Evolutionary conservation across 1,140 invertebrate genomes (phyloP), one percentile per base, ranked within the genome.

Genomic region (Ganaspis sp.): DNA sequence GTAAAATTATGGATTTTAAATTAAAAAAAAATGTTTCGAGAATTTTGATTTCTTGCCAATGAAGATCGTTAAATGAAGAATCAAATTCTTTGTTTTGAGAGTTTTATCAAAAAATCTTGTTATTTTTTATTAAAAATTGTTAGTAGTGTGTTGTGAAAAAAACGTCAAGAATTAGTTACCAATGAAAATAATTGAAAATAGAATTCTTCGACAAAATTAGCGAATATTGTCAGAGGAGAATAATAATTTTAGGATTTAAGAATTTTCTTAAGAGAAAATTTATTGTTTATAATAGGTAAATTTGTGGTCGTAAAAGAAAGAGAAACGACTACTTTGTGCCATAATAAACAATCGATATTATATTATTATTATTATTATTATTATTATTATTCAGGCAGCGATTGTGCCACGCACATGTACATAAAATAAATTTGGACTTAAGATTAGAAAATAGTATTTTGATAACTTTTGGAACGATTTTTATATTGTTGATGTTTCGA

Each of bases 401-500:
- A 64, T 64, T 64, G 26, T 34, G 58, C 58, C 58, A 26, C 15
- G 58, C 58, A 64, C 26, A 64, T 64, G 58, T 64, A 64, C 58
- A 64, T 64, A 64, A 64, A 0, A 64, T 26, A 15, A 64, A 1
- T 29, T 17, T 64, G 4, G 4, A 29, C 58, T 64, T 64, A 64
- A 64, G 23, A 4, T 64, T 64, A 64, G 58, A 64, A 23, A 64
- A 15, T 64, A 29, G 58, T 34, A n/a, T 26, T n/a, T n/a, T 64
- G 58, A 64, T 26, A 64, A 64, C 23, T 64, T 26, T 64, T 64
- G 9, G 23, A 64, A 64, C 11, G 17, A 11, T 12, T 64, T 58
- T 64, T 64, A 64, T 64, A 64, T 29, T 64, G 23, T 64, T 64
- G 42, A 45, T 15, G 21, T 64, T 64, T 29, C 11, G n/a, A 34